These are phyloP conservation scores for Dendroctonus valens DNA, from an alignment of 1,140 invertebrate genomes.

Conservation along the genomic window DNA sequence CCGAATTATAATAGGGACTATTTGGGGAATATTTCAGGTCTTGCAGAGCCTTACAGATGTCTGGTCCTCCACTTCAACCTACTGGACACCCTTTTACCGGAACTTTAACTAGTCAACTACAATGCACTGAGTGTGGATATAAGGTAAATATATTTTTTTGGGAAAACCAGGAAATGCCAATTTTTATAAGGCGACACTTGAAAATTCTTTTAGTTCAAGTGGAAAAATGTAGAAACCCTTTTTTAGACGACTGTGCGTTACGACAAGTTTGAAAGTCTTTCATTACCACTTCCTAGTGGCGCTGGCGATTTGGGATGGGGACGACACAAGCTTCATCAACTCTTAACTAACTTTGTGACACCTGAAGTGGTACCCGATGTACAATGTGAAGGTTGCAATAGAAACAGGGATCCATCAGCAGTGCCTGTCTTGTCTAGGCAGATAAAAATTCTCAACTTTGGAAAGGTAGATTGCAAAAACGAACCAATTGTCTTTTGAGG, in stretches of 20 bases:
- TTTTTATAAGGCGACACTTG: too few species aligned
- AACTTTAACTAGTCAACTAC: slow-evolving; percentile 79
- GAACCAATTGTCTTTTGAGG: neutral
- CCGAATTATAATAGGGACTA: too few species aligned
- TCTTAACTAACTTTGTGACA: slow-evolving; percentile 79
- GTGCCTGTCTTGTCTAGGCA: slow-evolving; percentile 58
- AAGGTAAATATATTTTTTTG: slow-evolving; percentile 58
- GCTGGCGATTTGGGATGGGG: slow-evolving; percentile 55
- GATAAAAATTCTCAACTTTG: slow-evolving; percentile 81
- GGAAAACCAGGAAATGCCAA: neutral
- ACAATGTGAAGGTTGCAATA: slow-evolving; percentile 75
- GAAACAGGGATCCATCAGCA: slow-evolving; percentile 50
- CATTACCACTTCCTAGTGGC: slow-evolving; percentile 67
- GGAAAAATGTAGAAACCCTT: too few species aligned
- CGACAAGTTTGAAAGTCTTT: slow-evolving; percentile 87
- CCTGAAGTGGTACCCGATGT: slow-evolving; percentile 82
- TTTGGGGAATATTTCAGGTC: slow-evolving; percentile 34
- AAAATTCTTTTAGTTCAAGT: too few species aligned
- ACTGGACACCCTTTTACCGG: slow-evolving; percentile 70
- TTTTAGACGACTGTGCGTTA: slow-evolving; percentile 77
- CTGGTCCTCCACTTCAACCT: slow-evolving; percentile 53
- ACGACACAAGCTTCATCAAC: slow-evolving; percentile 61
- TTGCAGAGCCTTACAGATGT: slow-evolving; percentile 52
- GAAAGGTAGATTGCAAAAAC: slow-evolving; percentile 57
- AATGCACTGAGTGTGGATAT: slow-evolving; percentile 75